A percentile compares a stretch with the other conserved stretches of the same genome.
Conservation (phyloP, 2,888 invertebrate species). For the Stenolophus ochropezus region DNA sequence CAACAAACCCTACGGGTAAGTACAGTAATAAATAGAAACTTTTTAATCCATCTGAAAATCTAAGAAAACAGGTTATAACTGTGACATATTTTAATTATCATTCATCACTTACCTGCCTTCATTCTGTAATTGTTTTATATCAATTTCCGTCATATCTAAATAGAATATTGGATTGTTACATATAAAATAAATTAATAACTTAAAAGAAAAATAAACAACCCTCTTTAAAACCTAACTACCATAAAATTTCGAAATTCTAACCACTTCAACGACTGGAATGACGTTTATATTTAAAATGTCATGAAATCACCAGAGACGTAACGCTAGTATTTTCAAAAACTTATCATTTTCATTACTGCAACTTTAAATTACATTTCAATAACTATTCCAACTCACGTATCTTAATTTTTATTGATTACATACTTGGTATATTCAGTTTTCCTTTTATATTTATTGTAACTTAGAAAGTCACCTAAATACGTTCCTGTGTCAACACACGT, state of each 20-base stretch:
- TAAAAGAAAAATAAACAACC: conserved; percentile 49
- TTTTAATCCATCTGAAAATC: conserved; percentile 75
- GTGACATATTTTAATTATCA: conserved; percentile 37
- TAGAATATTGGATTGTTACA: conserved; percentile 43
- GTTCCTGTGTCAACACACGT: conserved; percentile 21
- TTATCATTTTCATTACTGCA: background rate
- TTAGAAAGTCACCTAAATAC: background rate
- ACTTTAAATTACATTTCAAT: background rate
- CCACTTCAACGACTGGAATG: conserved; percentile 41
- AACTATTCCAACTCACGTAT: background rate
- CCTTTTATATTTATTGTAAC: background rate
- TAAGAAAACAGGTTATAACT: conserved; percentile 68
- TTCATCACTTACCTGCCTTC: conserved; percentile 68
- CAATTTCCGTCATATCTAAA: conserved; percentile 70
- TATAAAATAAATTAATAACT: conserved; percentile 51
- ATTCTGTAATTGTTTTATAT: conserved; percentile 70
- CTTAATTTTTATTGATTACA: conserved; percentile 36
- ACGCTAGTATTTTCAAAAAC: background rate
- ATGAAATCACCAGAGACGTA: conserved; percentile 26
- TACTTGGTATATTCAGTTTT: background rate
- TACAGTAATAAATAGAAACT: conserved; percentile 75
- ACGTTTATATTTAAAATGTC: conserved; percentile 50
- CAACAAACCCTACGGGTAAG: conserved; percentile 76
- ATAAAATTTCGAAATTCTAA: conserved; percentile 58
- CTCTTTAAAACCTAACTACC: conserved; percentile 35